Evolutionary conservation across 2,113 vertebrate genomes (phyloP).

Genomic region (Orientallactaga bullata): DNA sequence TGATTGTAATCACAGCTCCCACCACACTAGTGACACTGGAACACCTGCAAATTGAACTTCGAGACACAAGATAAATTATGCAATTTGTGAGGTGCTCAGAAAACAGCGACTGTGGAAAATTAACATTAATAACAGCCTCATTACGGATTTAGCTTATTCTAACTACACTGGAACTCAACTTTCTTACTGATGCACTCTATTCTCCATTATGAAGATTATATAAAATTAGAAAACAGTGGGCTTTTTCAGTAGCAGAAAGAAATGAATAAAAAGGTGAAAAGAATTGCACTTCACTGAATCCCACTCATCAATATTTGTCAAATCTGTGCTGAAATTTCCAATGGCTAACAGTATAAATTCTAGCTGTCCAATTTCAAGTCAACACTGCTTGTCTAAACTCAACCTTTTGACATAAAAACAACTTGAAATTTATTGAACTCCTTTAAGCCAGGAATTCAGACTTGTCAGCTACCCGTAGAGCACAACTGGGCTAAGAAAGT

Average conservation of each 20-base stretch:
- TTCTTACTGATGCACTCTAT: constrained; percentile 45
- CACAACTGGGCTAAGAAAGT: constrained; percentile 72
- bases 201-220: constrained; percentile 53
- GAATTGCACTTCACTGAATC: constrained; percentile 53
- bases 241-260: constrained; percentile 47
- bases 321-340: constrained; percentile 77
- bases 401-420: constrained; percentile 80
- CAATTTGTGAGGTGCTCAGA: constrained; percentile 29
- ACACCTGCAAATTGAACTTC: constrained; percentile 51
- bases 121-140: constrained; percentile 64
- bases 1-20: constrained; percentile 47
- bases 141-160: constrained; percentile 58
- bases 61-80: constrained; percentile 65
- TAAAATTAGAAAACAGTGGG: constrained; percentile 12
- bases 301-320: constrained; percentile 69
- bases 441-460: constrained; percentile 79
- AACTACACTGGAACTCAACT: constrained; percentile 29
- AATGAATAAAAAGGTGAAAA: constrained; percentile 13
- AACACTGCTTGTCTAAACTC: constrained; percentile 79
- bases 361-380: constrained; percentile 65
- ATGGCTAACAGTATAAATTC: constrained; percentile 70
- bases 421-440: constrained; percentile 81
- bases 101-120: constrained; percentile 44
- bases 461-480: constrained; percentile 71
- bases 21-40: background rate